These are phyloP conservation scores for Paedocypris sp. DNA, from an alignment of 2,113 vertebrate species.

Conservation along the genomic window DNA sequence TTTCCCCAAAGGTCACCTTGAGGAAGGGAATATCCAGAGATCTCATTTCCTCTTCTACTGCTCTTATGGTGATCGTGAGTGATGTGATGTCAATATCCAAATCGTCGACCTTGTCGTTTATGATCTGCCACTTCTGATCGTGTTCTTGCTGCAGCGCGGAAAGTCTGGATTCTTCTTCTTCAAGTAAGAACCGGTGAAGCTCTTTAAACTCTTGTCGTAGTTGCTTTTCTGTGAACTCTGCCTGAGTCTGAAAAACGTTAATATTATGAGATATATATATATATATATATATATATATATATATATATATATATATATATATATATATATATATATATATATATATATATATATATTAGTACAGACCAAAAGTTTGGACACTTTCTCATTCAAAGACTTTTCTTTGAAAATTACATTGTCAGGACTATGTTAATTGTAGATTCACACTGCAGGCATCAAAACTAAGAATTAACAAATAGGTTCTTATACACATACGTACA, in stretches of 20 bases:
- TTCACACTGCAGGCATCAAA: too few species aligned
- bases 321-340: too few species aligned
- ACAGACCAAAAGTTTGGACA: too few species aligned
- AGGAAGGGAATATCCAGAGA: conserved; percentile 53
- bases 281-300: too few species aligned
- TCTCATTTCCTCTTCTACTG: conserved; percentile 57
- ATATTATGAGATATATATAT: too few species aligned
- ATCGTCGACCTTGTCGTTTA: conserved; percentile 51
- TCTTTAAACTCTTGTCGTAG: conserved; percentile 59
- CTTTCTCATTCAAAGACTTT: too few species aligned
- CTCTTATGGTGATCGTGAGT: conserved; percentile 52
- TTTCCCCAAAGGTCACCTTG: conserved; percentile 34
- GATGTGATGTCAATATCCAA: conserved; percentile 46
- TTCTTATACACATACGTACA: too few species aligned
- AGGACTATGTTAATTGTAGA: too few species aligned
- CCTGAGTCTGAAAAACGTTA: conserved; percentile 57
- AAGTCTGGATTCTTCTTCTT: conserved; percentile 55
- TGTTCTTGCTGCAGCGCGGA: conserved; percentile 50
- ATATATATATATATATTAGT: too few species aligned
- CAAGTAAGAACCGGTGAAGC: conserved; percentile 54
- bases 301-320: too few species aligned
- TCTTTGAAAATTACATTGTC: too few species aligned
- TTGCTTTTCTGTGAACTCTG: conserved; percentile 53
- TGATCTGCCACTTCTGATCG: conserved; percentile 45
- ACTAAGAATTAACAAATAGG: too few species aligned